Conservation (phyloP, 1,140 invertebrate genomes). For the Papilio polyxenes region DNA sequence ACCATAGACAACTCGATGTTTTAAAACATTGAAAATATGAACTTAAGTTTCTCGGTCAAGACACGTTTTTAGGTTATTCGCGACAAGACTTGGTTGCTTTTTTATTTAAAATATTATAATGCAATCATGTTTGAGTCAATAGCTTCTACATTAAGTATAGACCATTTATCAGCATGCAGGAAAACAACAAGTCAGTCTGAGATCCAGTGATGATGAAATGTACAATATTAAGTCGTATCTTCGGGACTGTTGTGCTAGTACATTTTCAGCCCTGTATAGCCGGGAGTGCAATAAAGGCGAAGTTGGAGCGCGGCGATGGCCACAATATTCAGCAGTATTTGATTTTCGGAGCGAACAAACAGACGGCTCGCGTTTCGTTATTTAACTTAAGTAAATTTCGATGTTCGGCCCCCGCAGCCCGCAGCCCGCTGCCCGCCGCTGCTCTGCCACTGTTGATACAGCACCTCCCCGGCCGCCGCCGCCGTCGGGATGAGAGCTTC, state of each 20-base stretch:
- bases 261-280: not conserved
- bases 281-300: conserved; percentile 60
- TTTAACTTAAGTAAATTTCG: conserved; percentile 80
- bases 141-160: too few species aligned
- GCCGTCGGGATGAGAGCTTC: conserved; percentile 30
- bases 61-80: too few species aligned
- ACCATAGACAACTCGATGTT: not conserved
- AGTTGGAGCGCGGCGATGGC: conserved; percentile 48
- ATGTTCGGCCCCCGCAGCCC: conserved; percentile 63
- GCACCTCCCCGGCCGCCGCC: conserved; percentile 42
- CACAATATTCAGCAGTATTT: conserved; percentile 72
- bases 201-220: too few species aligned
- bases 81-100: too few species aligned
- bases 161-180: too few species aligned
- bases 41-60: not conserved
- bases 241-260: not conserved
- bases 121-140: too few species aligned
- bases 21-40: not conserved
- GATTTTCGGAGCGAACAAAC: conserved; percentile 65
- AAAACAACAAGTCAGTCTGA: too few species aligned
- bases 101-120: too few species aligned
- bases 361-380: conserved; percentile 76
- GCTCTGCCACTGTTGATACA: conserved; percentile 60
- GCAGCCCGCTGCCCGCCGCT: conserved; percentile 40
- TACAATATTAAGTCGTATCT: too few species aligned